Evolutionary conservation across 2,888 invertebrate genomes (phyloP).

Genomic region (Catocala sponsa): DNA sequence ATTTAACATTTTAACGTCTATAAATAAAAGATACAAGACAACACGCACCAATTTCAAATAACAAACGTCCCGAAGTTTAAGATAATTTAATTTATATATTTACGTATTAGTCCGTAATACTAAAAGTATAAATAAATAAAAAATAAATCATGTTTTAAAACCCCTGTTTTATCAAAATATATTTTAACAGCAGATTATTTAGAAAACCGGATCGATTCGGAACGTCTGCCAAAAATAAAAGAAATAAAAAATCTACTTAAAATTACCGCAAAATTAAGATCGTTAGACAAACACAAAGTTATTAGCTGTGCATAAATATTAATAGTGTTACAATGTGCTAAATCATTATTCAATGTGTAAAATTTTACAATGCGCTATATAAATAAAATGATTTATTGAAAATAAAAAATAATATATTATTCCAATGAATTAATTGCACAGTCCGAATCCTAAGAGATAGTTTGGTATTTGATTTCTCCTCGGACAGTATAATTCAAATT

Average conservation of each 20-base stretch:
- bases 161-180: slow-evolving; percentile 10
- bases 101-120: slow-evolving; percentile 7
- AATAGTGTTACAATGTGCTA: slow-evolving; percentile 46
- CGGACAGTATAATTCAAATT: slow-evolving; percentile 3
- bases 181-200: slow-evolving; percentile 5
- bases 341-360: slow-evolving; percentile 35
- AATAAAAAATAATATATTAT: slow-evolving; percentile 26
- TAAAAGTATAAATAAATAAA: slow-evolving; percentile 15
- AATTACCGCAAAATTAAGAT: slow-evolving; percentile 38
- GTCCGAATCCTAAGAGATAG: slow-evolving; percentile 13
- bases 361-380: slow-evolving; percentile 37
- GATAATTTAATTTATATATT: slow-evolving; percentile 1
- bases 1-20: slow-evolving; percentile 43
- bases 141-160: slow-evolving; percentile 3
- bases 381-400: slow-evolving; percentile 27
- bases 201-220: slow-evolving; percentile 10
- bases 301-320: slow-evolving; percentile 46
- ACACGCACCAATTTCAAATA: slow-evolving; percentile 43
- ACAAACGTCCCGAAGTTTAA: slow-evolving; percentile 34
- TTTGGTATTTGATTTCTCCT: slow-evolving; percentile 29
- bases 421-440: slow-evolving; percentile 31
- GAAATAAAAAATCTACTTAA: slow-evolving; percentile 38
- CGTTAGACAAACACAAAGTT: slow-evolving; percentile 34
- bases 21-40: slow-evolving; percentile 38
- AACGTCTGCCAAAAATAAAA: slow-evolving; percentile 33